A percentile compares a stretch with the other conserved stretches of the same genome.
phyloP scores from a whole-genome alignment of 2,113 vertebrate species.

The Thalassoma bifasciatum region DNA sequence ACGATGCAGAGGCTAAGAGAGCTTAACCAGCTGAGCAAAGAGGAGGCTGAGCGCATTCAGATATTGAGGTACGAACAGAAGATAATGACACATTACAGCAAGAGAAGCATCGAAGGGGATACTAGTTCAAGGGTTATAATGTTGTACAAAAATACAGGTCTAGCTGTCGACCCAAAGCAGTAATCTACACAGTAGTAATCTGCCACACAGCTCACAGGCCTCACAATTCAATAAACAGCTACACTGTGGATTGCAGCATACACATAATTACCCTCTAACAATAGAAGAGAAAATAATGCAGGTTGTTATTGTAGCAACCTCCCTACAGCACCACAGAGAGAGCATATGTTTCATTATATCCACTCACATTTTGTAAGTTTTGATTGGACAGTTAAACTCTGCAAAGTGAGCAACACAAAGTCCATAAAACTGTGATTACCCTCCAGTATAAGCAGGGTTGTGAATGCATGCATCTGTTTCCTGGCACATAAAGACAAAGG shows the following conservation, averaged over 20 bases:
- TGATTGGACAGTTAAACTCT: slow-evolving; percentile 8
- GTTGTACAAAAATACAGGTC: neutral
- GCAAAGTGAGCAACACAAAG: neutral
- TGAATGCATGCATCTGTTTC: slow-evolving; percentile 5
- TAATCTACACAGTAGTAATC: slow-evolving; percentile 14
- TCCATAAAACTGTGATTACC: slow-evolving; percentile 7
- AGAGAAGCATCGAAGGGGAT: neutral
- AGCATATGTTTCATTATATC: slow-evolving; percentile 19
- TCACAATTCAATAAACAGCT: slow-evolving; percentile 16
- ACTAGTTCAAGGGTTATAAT: neutral
- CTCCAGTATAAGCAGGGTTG: neutral
- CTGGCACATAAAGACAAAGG: slow-evolving; percentile 1
- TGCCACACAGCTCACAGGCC: neutral
- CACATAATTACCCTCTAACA: slow-evolving; percentile 7
- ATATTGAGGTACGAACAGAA: slow-evolving; percentile 70
- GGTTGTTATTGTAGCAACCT: slow-evolving; percentile 8
- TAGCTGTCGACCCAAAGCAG: neutral
- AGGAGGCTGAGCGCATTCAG: slow-evolving; percentile 68
- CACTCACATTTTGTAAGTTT: slow-evolving; percentile 15
- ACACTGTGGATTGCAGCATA: slow-evolving; percentile 1
- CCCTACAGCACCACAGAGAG: slow-evolving; percentile 8
- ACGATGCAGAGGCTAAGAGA: slow-evolving; percentile 70
- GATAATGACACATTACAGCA: neutral
- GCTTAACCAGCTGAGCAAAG: slow-evolving; percentile 70
- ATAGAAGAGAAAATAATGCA: slow-evolving; percentile 23